Conservation (phyloP, 1,140 invertebrate species). For the Armadillidium nasatum region DNA sequence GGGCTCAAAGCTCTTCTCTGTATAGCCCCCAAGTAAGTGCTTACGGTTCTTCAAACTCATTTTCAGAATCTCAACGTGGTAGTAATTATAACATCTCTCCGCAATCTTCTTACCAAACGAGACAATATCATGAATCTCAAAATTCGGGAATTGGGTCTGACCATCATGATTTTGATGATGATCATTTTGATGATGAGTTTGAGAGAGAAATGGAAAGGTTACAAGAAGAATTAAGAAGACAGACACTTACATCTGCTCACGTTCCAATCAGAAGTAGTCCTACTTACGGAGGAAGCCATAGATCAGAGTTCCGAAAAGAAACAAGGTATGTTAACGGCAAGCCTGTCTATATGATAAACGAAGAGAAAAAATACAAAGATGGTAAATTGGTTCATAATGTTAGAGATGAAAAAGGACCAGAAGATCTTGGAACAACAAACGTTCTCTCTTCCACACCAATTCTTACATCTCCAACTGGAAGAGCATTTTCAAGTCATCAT, state of each 20-base stretch:
- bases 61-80: not conserved
- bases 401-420: constrained; percentile 30
- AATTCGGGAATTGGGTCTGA: not conserved
- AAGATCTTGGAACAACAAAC: not conserved
- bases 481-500: not conserved
- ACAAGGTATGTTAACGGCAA: constrained; percentile 38
- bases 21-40: not conserved
- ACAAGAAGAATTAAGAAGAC: constrained; percentile 23
- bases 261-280: constrained; percentile 8
- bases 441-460: not conserved
- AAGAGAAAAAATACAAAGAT: constrained; percentile 34
- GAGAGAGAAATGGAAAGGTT: not conserved
- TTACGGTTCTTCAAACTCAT: not conserved
- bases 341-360: constrained; percentile 37
- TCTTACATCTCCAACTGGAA: not conserved
- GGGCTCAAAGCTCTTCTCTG: not conserved
- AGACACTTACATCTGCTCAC: not conserved
- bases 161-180: not conserved
- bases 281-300: constrained; percentile 18
- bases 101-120: not conserved
- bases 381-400: constrained; percentile 37
- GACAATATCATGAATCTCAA: not conserved
- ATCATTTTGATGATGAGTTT: not conserved
- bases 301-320: constrained; percentile 25
- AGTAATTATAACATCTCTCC: not conserved